Conservation (phyloP, 1,140 invertebrate genomes). For the Campoletis sonorensis region DNA sequence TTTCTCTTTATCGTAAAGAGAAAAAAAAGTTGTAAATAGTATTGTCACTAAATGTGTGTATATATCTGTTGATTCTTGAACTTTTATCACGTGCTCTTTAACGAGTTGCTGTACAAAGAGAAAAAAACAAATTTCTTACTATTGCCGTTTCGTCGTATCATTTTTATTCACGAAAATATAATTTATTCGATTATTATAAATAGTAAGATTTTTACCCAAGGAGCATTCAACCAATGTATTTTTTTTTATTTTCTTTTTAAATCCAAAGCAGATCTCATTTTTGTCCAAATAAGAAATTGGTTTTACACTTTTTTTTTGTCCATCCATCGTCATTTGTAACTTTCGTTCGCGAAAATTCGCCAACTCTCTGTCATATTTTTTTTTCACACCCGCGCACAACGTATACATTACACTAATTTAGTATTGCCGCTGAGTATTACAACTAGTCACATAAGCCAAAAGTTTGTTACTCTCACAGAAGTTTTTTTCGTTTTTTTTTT, state of each 20-base stretch:
- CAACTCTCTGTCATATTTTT: slow-evolving; percentile 24
- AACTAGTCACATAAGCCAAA: slow-evolving; percentile 74
- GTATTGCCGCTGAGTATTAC: slow-evolving; percentile 74
- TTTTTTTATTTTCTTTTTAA: no score
- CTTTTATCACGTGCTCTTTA: no score
- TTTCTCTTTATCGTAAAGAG: neutral
- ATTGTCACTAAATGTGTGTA: no score
- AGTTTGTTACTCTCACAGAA: slow-evolving; percentile 72
- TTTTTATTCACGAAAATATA: neutral
- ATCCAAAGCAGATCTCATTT: no score
- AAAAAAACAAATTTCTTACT: neutral
- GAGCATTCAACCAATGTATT: no score
- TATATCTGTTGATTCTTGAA: no score
- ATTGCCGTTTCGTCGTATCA: neutral
- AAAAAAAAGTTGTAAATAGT: no score
- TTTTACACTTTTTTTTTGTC: neutral
- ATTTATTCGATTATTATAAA: no score
- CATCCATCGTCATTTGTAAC: neutral
- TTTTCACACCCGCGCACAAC: slow-evolving; percentile 45
- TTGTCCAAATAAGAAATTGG: neutral
- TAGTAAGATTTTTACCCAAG: no score
- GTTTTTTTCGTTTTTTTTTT: slow-evolving; percentile 65
- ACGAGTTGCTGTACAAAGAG: neutral
- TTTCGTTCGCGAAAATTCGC: slow-evolving; percentile 19
- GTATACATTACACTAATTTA: slow-evolving; percentile 68